These are phyloP conservation scores for Lasioglossum figueresi DNA, from an alignment of 2,888 invertebrate genomes.

Conservation along the genomic window DNA sequence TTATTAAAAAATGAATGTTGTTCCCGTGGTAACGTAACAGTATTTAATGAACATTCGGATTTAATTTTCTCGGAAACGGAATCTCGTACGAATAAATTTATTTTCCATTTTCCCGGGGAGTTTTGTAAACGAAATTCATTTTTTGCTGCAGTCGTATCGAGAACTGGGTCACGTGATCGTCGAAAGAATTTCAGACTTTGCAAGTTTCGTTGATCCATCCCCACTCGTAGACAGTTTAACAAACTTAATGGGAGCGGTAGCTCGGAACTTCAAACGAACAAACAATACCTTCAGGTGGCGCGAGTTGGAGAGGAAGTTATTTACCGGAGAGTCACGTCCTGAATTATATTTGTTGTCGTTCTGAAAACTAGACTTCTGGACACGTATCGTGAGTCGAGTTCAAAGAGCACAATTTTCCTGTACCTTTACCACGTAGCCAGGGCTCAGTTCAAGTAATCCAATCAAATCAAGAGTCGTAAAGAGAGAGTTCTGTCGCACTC, in stretches of 20 bases:
- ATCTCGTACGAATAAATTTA: background rate
- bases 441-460: constrained; percentile 41
- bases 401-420: constrained; percentile 38
- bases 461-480: constrained; percentile 42
- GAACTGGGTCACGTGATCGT: background rate
- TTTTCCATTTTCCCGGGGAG: background rate
- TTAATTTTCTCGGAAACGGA: background rate
- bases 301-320: background rate
- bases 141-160: background rate
- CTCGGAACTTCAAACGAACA: background rate
- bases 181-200: background rate
- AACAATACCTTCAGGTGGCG: background rate
- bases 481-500: constrained; percentile 14
- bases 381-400: constrained; percentile 29
- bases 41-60: background rate
- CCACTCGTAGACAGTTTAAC: background rate
- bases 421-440: constrained; percentile 29
- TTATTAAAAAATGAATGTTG: background rate
- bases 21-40: background rate
- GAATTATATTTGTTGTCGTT: constrained; percentile 18
- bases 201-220: background rate
- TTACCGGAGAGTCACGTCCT: background rate
- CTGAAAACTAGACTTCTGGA: constrained; percentile 6
- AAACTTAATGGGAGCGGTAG: background rate
- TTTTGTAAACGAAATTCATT: background rate